Evolutionary conservation across 2,888 invertebrate genomes (phyloP), one percentile per base, ranked within the genome.

Genomic region (Odontothrips loti): DNA sequence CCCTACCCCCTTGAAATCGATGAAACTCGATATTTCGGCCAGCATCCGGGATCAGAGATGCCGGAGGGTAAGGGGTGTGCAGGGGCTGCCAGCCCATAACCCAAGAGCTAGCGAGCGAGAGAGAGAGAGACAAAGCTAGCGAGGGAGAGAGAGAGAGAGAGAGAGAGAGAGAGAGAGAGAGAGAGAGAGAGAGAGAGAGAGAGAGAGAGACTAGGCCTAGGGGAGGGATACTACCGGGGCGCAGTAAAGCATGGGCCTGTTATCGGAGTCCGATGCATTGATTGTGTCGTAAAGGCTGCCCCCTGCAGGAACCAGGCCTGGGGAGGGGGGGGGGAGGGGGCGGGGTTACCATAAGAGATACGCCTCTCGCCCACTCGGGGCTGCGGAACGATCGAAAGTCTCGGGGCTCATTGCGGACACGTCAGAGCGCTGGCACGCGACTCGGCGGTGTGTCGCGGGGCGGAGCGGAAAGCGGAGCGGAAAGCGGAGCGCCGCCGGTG

Each of bases 231-330:
- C n/a, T n/a, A 43, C n/a, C 6, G 23, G 23, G 23, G 68, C 12
- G 68, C 23, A 75, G 68, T 75, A 75, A 75, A 75, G 68, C 68
- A 75, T 75, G 68, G 68, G 68, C 68, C 68, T 75, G 68, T 75
- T 75, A 75, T 75, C 68, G 68, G 68, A 75, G 27, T 75, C 68
- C 68, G 68, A 75, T 75, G 68, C 68, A 75, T 75, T 75, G 68
- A 75, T 75, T 75, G 68, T 75, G 68, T 75, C 68, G 68, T 75
- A 75, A 75, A 75, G 27, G 27, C 34, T 43, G 34, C 34, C 34
- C 34, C 34, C 34, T 43, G 34, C 34, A 43, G 34, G 34, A 43
- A 43, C n/a, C n/a, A n/a, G 34, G 34, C 34, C 34, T 43, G 58
- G 58, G 58, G 58, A 58, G 58, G 15, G 58, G 20, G 51, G 9